A percentile compares a stretch with the other conserved stretches of the same genome.
These are phyloP conservation scores for Penaeus monodon DNA, from an alignment of 2,888 invertebrate species.

Conservation along the genomic window DNA sequence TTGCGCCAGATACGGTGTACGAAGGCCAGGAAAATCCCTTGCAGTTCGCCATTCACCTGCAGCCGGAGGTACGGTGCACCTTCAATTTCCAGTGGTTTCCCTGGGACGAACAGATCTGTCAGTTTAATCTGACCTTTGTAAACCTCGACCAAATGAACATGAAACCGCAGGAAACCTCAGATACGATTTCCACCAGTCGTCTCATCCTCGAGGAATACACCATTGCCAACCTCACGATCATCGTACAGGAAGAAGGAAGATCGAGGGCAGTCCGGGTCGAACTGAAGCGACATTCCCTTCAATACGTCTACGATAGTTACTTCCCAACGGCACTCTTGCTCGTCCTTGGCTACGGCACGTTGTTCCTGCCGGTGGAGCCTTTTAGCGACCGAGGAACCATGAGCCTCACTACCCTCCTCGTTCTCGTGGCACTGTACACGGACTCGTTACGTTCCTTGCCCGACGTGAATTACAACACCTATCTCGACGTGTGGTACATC, in stretches of 20 bases:
- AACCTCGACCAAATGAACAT: slow-evolving; percentile 10
- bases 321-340: slow-evolving; percentile 33
- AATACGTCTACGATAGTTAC: slow-evolving; percentile 33
- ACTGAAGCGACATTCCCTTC: background rate
- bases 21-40: slow-evolving; percentile 27
- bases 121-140: slow-evolving; percentile 21
- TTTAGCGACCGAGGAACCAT: slow-evolving; percentile 48
- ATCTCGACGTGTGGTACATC: slow-evolving; percentile 35
- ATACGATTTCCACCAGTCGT: background rate
- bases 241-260: background rate
- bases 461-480: slow-evolving; percentile 28
- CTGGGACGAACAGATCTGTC: slow-evolving; percentile 35
- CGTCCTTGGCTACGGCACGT: slow-evolving; percentile 40
- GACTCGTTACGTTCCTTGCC: slow-evolving; percentile 27
- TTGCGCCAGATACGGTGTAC: slow-evolving; percentile 12
- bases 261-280: background rate
- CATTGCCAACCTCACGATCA: background rate
- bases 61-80: slow-evolving; percentile 37
- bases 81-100: slow-evolving; percentile 33
- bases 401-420: slow-evolving; percentile 34
- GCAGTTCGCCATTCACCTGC: slow-evolving; percentile 9
- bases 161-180: background rate
- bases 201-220: slow-evolving; percentile 27
- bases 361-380: slow-evolving; percentile 34
- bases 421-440: slow-evolving; percentile 39